Percentiles rank a stretch among this genome's conserved stretches.
phyloP scores from a whole-genome alignment of 2,797 vertebrate species.

The Tokudaia muenninki region DNA sequence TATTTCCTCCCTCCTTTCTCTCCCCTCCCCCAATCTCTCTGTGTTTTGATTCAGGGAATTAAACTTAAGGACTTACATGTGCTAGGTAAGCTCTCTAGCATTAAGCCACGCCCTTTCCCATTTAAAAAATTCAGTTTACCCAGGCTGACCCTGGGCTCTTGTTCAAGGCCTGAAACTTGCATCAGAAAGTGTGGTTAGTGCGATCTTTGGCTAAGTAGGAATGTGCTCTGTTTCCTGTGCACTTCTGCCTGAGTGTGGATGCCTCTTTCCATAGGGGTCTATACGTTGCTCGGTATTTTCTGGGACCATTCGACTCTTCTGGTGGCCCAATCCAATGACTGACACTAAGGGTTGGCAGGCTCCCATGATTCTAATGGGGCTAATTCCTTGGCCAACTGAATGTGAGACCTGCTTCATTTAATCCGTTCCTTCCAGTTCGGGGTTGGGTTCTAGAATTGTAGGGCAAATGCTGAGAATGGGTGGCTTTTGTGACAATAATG shows the following conservation, averaged over 20 bases:
- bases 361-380: not conserved
- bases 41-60: not conserved
- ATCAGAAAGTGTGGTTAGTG: not conserved
- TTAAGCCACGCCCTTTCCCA: not conserved
- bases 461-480: not conserved
- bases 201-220: not conserved
- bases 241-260: not conserved
- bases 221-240: too few species aligned
- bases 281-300: not conserved
- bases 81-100: not conserved
- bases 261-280: not conserved
- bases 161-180: not conserved
- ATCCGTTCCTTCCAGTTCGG: not conserved
- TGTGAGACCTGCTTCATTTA: not conserved
- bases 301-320: not conserved
- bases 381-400: not conserved
- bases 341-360: not conserved
- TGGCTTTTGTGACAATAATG: not conserved
- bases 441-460: conserved; percentile 54
- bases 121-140: not conserved
- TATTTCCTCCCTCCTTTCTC: too few species aligned
- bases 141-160: not conserved
- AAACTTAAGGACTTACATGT: not conserved
- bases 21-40: not conserved
- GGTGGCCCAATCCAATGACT: not conserved